Percentiles rank a stretch among this genome's conserved stretches.
Conservation (phyloP, 2,797 vertebrate species). For the Potorous gilbertii region DNA sequence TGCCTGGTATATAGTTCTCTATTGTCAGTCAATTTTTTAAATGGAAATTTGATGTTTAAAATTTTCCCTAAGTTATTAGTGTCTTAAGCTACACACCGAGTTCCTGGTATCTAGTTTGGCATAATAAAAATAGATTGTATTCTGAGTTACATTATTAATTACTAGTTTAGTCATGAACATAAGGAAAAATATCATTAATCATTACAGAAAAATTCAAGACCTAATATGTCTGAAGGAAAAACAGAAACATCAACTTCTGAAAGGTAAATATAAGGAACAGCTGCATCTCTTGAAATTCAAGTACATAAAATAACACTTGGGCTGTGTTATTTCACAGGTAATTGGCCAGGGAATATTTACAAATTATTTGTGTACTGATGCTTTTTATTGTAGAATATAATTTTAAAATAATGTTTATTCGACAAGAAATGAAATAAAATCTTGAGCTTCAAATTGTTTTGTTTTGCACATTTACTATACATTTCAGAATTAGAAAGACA, state of each 20-base stretch:
- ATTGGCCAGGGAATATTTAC: conserved; percentile 40
- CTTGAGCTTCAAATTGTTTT: conserved; percentile 58
- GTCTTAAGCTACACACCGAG: conserved; percentile 22
- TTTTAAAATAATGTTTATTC: conserved; percentile 3
- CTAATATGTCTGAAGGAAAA: conserved; percentile 75
- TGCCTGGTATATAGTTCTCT: conserved; percentile 39
- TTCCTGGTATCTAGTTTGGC: conserved; percentile 48
- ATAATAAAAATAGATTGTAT: conserved; percentile 45
- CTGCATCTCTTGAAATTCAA: conserved; percentile 66
- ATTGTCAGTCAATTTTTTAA: conserved; percentile 48
- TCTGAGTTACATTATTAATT: conserved; percentile 41
- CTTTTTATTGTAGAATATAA: conserved; percentile 55
- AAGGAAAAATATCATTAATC: conserved; percentile 73
- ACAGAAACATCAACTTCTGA: conserved; percentile 72
- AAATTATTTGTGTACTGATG: conserved; percentile 40
- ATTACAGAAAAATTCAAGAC: conserved; percentile 79
- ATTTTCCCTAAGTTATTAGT: conserved; percentile 16
- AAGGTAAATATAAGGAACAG: conserved; percentile 80
- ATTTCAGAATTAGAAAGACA: conserved; percentile 33
- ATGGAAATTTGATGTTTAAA: neutral
- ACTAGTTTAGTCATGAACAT: conserved; percentile 56
- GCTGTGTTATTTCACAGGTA: conserved; percentile 69
- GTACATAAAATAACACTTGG: conserved; percentile 59
- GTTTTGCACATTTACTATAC: conserved; percentile 18
- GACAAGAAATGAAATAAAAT: conserved; percentile 48